Evolutionary conservation across 2,797 vertebrate genomes (phyloP).

Genomic region (Falco concolor): DNA sequence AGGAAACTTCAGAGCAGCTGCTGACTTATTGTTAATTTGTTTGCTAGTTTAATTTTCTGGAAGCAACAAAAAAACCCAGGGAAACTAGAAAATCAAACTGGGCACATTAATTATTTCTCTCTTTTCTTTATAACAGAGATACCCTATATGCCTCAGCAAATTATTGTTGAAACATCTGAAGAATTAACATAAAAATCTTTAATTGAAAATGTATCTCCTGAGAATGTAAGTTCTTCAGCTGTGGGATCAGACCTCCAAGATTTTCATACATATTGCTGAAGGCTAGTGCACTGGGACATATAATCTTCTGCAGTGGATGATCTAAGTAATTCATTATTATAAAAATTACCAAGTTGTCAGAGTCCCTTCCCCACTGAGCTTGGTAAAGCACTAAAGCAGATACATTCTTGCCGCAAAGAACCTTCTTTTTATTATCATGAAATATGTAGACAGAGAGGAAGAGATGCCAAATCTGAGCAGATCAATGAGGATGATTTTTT

Average conservation of each 20-base stretch:
- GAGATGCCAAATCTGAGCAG: not conserved
- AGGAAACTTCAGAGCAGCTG: not conserved
- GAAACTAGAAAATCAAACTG: not conserved
- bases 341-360: not conserved
- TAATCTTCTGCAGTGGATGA: not conserved
- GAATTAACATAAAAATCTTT: constrained; percentile 6
- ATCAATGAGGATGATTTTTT: not conserved
- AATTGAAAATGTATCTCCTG: constrained; percentile 1
- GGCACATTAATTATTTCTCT: not conserved
- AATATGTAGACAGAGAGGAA: not conserved
- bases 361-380: not conserved
- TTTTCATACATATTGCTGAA: not conserved
- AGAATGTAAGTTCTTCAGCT: constrained; percentile 7
- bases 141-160: not conserved
- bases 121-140: not conserved
- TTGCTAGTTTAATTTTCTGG: constrained; percentile 14
- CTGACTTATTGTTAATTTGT: not conserved
- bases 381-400: not conserved
- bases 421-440: not conserved
- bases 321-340: constrained; percentile 3
- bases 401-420: not conserved
- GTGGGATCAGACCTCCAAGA: not conserved
- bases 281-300: not conserved
- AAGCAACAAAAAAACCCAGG: not conserved
- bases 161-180: not conserved